Evolutionary conservation across 2,797 vertebrate genomes (phyloP), one percentile per base, ranked within the genome.

Genomic region (Urophycis tenuis): DNA sequence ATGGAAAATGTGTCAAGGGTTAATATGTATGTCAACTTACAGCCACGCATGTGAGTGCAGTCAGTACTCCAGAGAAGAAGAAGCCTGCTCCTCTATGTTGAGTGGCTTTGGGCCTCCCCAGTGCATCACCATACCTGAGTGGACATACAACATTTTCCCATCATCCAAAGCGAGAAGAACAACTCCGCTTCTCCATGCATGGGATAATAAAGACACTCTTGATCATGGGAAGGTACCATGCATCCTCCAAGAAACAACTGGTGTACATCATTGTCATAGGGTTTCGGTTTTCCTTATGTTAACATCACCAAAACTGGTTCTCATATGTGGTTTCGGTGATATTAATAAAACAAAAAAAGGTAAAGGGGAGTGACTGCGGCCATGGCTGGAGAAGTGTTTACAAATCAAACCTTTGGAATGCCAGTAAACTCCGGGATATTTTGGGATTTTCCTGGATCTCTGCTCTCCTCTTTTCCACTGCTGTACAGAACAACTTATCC

Each of bases 1-100:
- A 29, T 12, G 25, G 25, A 67, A 67, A 29, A 64, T 10, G 22
- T 53, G n/a, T 64, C n/a, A 25, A 29, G 10, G 25, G 25, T 67
- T 25, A 67, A 67, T 25, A 60, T 67, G n/a, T 29, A n/a, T 74
- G 12, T 36, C 25, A 75, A 91, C 90, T 87, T 81, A 92, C 90
- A 81, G 88, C 84, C 15, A 91, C 94, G 67, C 92, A 94, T 1
- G 95, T 93, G 83, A 99, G 91, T n/a, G 96, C 94, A 49, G 95
- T 95, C 77, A 99, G 89, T 72, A 98, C 95, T 6, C 96, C 96
- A 0, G 95, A 96, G 85, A 98, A 97, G 91, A 98, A 97, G 25
- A 95, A 94, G 72, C 94, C 93, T 53, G 94, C 93, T 86, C 90
- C 93, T 87, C 92, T 93, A 71, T 88, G 86, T 81, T 93, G 91